Base-by-base conservation (phyloP, 2,797 vertebrate genomes). In the Dallia pectoralis region DNA sequence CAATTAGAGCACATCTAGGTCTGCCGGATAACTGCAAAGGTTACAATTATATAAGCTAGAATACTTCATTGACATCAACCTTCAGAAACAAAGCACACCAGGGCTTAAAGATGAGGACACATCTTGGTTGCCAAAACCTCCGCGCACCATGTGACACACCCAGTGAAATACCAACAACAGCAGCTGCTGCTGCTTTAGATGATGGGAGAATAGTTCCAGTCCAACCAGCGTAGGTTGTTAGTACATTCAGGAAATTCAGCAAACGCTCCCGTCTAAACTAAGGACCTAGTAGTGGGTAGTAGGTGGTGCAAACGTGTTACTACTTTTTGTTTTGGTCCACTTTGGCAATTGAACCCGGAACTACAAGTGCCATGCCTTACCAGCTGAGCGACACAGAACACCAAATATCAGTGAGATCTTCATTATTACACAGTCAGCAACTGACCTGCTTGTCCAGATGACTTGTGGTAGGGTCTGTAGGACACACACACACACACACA, bases 1-100 rank as follows among this genome's bases (percentile, higher is more conserved):
- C 92, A 93, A 93, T 93, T 93, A 93, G 89, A 86, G 88, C 84
- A 87, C 88, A 87, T 88, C 88, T 76, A 89, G 88, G 84, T 77
- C 84, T 89, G 89, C 83, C 92, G 80, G 84, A 82, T 85, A 86
- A 86, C 77, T 84, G 86, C 82, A 89, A 87, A 86, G 82, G 89
- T 92, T 86, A 90, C 88, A 90, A 92, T 91, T 87, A 81, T 86
- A 74, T 81, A 78, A 89, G 86, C 86, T 85, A 87, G 88, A 91
- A 87, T 76, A 77, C 87, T 19, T 91, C 86, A 85, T 84, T 86
- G 86, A 87, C 87, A 85, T 87, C 81, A 88, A 90, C 90, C 90
- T 91, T 91, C 93, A 90, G 91, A 92, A 93, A 92, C 92, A 88
- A 88, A 91, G 85, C 83, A 77, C 85, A 81, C 76, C 77, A n/a